Base-by-base conservation (phyloP, 2,888 invertebrate genomes). In the Acleris emargana region DNA sequence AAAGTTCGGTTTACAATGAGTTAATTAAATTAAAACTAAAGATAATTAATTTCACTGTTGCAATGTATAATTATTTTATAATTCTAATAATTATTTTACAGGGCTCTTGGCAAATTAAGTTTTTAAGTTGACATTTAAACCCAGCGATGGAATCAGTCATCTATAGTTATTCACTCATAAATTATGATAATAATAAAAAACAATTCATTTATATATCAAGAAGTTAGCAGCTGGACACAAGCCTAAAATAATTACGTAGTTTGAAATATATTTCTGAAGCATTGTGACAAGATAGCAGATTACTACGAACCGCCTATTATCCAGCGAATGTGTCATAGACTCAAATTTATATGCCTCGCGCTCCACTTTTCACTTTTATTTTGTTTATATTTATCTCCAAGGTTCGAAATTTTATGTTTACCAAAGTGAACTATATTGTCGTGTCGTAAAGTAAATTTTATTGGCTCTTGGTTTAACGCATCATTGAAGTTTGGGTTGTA, bases 371-470 rank as follows among this genome's bases (percentile, higher is more conserved):
- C 50, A 38, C 25, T 55, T 50, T 45, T 50, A 9, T 25, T 62
- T 60, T 55, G 55, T 60, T 64, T 51, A 60, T 60, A 60, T 45
- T 60, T 55, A 60, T 60, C 55, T 20, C 13, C 59, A 59, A 32
- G 49, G 49, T 5, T 42, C 3, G 9, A 17, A 50, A 4, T 45
- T 55, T 59, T 50, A 59, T 59, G 54, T 59, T 49, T 50, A 50
- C 28, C 22, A 38, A 51, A 64, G 17, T 32, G 42, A 43, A 51
- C 22, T 18, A 20, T 52, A 60, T 11, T 50, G n/a, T 38, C 3
- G 17, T 4, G 55, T 38, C 43, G 60, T 64, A 64, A 64, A 64
- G 28, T 49, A 22, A 9, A 66, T 66, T 66, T 66, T 61, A 66
- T 50, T 54, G 13, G 38, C 45, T 52, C 60, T 61, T 18, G 25